Conservation (phyloP, 2,888 invertebrate genomes). For the Gibbula magus region DNA sequence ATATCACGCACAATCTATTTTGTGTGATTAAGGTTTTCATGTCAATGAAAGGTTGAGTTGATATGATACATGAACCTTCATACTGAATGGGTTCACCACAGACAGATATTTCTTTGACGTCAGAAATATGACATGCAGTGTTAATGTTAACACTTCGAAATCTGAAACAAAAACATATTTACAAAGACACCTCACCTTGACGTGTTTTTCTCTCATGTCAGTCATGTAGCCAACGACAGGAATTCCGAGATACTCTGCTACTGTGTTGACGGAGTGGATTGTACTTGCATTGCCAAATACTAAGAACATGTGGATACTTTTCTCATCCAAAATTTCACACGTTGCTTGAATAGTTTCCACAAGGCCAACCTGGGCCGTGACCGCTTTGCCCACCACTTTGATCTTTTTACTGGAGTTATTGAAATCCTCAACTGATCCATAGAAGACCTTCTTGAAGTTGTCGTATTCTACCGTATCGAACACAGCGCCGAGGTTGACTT, state of each 20-base stretch:
- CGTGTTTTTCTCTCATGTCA: conserved; percentile 49
- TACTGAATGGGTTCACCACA: too few species aligned
- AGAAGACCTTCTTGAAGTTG: conserved; percentile 53
- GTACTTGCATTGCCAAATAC: conserved; percentile 59
- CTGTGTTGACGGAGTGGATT: conserved; percentile 54
- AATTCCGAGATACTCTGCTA: conserved; percentile 59
- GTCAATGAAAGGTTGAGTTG: too few species aligned
- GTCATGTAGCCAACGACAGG: conserved; percentile 63
- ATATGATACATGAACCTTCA: too few species aligned
- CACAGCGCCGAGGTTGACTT: conserved; percentile 59
- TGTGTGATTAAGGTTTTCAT: too few species aligned
- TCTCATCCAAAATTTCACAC: conserved; percentile 52
- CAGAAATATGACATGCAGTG: too few species aligned
- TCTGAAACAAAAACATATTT: neutral
- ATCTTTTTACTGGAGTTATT: conserved; percentile 45
- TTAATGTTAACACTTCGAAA: neutral
- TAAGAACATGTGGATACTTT: conserved; percentile 51
- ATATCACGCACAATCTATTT: too few species aligned
- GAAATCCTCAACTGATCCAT: conserved; percentile 48
- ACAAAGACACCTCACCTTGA: conserved; percentile 48
- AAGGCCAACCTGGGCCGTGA: conserved; percentile 44
- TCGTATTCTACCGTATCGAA: conserved; percentile 56
- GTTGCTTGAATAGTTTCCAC: conserved; percentile 48
- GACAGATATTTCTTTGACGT: too few species aligned
- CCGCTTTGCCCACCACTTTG: conserved; percentile 44